Base-by-base conservation (phyloP, 2,888 invertebrate species). In the Cinara cedri region DNA sequence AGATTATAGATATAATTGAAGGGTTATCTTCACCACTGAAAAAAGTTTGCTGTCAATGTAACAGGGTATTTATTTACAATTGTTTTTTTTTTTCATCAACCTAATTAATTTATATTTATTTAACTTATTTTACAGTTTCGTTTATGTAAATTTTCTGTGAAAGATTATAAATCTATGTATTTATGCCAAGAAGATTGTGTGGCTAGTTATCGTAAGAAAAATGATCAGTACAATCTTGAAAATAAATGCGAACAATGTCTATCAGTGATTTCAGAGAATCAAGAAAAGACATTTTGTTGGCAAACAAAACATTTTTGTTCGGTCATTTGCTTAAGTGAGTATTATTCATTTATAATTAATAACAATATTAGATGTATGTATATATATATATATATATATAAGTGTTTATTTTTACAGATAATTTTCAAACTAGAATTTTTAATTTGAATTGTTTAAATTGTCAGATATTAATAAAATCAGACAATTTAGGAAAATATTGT, bases 401-500 rank as follows among this genome's bases (percentile, higher is more conserved):
- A 4, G 34, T 66, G 62, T 71, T 3, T 78, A 24, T 82, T 66
- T 81, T 72, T 84, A 16, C 84, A 87, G 88, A 86, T 16, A 89
- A 89, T 84, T 94, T 92, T 86, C 95, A 95, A 85, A 90, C 16
- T 24, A 55, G 90, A 82, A 88, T 89, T 82, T 89, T 93, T 74
- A 93, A 93, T 0, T 88, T 92, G 0, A 88, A 90, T 82, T 97
- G 97, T 85, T 90, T 93, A 11, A 93, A 92, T 83, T 98, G 97
- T 85, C 90, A 91, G 81, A 90, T 89, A 46, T 87, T 89, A 6
- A 96, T 97, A 0, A 90, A 91, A 72, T 89, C 91, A 3, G 66
- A 62, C n/a, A 93, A 93, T 82, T 89, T 96, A 84, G 96, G 96
- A 19, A 97, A 96, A 85, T 96, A 96, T 85, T 96, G 96, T 84